A percentile compares a stretch with the other conserved stretches of the same genome.
phyloP scores from a whole-genome alignment of 1,140 invertebrate genomes.

The Geopemphigus sp. region DNA sequence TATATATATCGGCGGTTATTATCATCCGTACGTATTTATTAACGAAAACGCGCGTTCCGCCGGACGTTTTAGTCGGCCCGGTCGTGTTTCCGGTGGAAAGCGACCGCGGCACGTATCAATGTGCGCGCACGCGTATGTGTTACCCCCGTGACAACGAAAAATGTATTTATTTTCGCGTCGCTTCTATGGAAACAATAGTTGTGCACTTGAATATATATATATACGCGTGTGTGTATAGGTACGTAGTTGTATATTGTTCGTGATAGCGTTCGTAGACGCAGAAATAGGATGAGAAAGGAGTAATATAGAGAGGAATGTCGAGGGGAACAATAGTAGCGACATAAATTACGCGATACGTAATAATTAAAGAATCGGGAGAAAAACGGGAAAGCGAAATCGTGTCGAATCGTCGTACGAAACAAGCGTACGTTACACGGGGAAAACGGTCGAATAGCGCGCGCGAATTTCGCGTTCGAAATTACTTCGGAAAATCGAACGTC shows the following conservation, averaged over 20 bases:
- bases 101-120: not conserved
- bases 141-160: too few species aligned
- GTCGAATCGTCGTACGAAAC: not conserved
- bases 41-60: too few species aligned
- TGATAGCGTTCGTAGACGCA: not conserved
- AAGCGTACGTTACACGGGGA: too few species aligned
- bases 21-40: too few species aligned
- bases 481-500: too few species aligned
- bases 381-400: conserved; percentile 8
- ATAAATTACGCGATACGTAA: conserved; percentile 23
- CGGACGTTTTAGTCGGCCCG: too few species aligned
- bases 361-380: conserved; percentile 16
- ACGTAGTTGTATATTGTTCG: conserved; percentile 8
- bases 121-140: not conserved
- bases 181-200: not conserved
- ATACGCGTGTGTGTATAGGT: not conserved
- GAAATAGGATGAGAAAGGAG: conserved; percentile 26
- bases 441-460: too few species aligned
- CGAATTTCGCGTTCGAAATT: too few species aligned
- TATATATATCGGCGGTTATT: too few species aligned
- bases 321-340: conserved; percentile 13
- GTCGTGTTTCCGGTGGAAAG: not conserved
- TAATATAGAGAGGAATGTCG: conserved; percentile 19
- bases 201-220: not conserved
- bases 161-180: not conserved